Conservation (phyloP, 2,113 vertebrate genomes). For the Rutilus rutilus region DNA sequence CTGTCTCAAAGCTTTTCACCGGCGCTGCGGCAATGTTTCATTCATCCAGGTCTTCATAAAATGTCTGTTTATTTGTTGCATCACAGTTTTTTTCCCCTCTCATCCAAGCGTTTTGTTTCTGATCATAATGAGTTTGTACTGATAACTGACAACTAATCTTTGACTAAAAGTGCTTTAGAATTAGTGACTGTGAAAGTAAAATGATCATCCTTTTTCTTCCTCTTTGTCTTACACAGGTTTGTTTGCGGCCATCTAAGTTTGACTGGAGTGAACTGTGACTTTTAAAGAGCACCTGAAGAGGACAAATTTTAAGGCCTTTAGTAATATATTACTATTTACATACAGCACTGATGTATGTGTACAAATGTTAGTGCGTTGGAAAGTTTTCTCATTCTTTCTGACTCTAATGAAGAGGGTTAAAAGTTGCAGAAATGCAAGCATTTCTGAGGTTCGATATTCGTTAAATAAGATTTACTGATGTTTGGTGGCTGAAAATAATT, state of each 20-base stretch:
- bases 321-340: conserved; percentile 68
- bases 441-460: background rate
- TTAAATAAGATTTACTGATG: conserved; percentile 14
- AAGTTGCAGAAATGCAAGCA: background rate
- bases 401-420: conserved; percentile 6
- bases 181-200: background rate
- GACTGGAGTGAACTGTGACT: conserved; percentile 75
- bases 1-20: background rate
- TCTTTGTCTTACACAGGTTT: conserved; percentile 58
- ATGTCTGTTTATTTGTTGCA: background rate
- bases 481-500: conserved; percentile 49
- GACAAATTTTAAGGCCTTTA: conserved; percentile 80
- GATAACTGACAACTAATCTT: background rate
- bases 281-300: conserved; percentile 65
- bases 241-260: conserved; percentile 52
- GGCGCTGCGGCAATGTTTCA: background rate
- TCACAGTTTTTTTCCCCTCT: background rate
- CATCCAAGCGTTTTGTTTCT: background rate
- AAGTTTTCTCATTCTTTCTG: conserved; percentile 18
- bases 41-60: background rate
- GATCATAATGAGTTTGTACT: background rate
- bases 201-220: conserved; percentile 13
- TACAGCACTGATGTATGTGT: conserved; percentile 64
- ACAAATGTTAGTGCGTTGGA: conserved; percentile 58
- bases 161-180: background rate